phyloP scores from a whole-genome alignment of 2,113 vertebrate species.

The Anser brachyrhynchus region DNA sequence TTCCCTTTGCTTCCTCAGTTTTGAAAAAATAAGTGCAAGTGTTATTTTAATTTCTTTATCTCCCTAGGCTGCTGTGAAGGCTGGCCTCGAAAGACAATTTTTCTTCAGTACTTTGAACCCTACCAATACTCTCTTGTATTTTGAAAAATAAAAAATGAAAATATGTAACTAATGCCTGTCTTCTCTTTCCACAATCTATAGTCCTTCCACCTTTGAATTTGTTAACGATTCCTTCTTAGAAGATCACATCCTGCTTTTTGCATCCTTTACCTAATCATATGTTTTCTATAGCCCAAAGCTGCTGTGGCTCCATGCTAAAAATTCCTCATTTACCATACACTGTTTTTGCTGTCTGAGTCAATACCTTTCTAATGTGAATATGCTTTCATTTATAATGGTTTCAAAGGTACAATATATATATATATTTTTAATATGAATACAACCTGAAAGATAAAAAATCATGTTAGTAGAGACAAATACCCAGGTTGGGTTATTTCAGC shows the following conservation, averaged over 20 bases:
- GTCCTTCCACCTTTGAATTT: not conserved
- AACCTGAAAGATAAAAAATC: not conserved
- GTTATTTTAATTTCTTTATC: slow-evolving; percentile 45
- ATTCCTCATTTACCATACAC: not conserved
- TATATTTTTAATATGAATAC: not conserved
- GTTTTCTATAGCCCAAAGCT: not conserved
- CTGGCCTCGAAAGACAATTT: not conserved
- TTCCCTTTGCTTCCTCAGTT: not conserved
- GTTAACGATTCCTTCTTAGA: slow-evolving; percentile 12
- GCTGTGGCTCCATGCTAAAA: not conserved
- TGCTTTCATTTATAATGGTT: slow-evolving; percentile 34
- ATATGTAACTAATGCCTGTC: not conserved
- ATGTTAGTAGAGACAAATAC: slow-evolving; percentile 18
- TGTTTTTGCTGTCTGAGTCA: not conserved
- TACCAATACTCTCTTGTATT: slow-evolving; percentile 9
- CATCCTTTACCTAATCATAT: not conserved
- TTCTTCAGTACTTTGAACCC: slow-evolving; percentile 3
- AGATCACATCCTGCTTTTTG: not conserved
- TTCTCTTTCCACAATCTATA: not conserved
- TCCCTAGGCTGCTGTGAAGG: slow-evolving; percentile 1
- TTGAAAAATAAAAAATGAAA: slow-evolving; percentile 5
- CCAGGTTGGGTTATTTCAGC: slow-evolving; percentile 21
- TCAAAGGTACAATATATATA: not conserved
- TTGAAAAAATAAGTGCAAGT: slow-evolving; percentile 21
- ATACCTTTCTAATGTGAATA: not conserved